phyloP scores from a whole-genome alignment of 2,888 invertebrate genomes.

The Luffia ferchaultella region DNA sequence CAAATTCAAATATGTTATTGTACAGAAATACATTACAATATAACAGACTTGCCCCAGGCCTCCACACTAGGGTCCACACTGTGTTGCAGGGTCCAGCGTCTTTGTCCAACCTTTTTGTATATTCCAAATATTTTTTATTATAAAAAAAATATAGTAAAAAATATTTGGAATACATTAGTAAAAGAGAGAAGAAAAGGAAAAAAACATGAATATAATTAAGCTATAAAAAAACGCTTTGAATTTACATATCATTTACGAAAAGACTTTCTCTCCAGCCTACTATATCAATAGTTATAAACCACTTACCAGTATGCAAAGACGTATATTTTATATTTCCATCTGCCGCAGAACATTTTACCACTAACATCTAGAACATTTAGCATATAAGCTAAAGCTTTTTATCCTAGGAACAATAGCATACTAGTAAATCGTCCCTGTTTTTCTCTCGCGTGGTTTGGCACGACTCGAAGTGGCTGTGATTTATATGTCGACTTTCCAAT shows the following conservation, averaged over 20 bases:
- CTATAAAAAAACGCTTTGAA: background rate
- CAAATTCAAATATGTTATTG: no score
- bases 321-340: background rate
- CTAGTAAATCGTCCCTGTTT: background rate
- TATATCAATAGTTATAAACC: background rate
- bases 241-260: background rate
- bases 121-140: no score
- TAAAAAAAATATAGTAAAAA: no score
- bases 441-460: background rate
- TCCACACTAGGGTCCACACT: no score
- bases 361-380: background rate
- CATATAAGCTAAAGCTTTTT: background rate
- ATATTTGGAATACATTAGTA: no score
- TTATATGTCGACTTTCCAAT: conserved; percentile 57
- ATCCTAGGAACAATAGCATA: background rate
- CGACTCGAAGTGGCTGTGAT: conserved; percentile 24
- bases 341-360: background rate
- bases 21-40: no score
- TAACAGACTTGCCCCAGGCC: no score
- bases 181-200: no score
- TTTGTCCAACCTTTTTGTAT: no score
- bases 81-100: no score
- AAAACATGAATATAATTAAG: background rate
- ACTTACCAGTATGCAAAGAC: background rate
- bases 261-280: background rate